Base-by-base conservation (phyloP, 2,888 invertebrate genomes). In the Schrankia costaestrigalis region DNA sequence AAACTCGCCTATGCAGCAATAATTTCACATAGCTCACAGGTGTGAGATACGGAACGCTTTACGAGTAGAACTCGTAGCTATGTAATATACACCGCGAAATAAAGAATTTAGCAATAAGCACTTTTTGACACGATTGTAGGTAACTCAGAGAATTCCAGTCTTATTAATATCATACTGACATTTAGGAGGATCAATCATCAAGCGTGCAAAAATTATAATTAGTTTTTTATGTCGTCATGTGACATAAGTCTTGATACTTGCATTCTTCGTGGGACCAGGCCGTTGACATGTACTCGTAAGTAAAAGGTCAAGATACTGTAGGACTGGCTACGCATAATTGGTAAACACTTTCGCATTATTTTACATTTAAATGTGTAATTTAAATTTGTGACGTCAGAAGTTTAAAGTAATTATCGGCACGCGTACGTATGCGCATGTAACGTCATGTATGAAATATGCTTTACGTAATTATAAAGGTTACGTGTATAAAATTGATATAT, bases 281-380 rank as follows among this genome's bases (percentile, higher is more conserved):
- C 64, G 65, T 73, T 73, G 72, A 77, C 76, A 75, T 63, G 65
- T n/a, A n/a, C n/a, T n/a, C n/a, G n/a, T 47, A 62, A 66, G 45
- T 44, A 51, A 78, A 78, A 79, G 74, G 77, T 78, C 72, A 71
- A 66, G 59, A 63, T 59, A 66, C 51, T 40, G 35, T 9, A 40
- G 44, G 35, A 46, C 49, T 48, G 57, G 37, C 39, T 38, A 48
- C 41, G 50, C 54, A 57, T 71, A 71, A 71, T 70, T 73, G 68
- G 50, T 51, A 48, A 56, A 56, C 45, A 41, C 43, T 48, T 59
- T 46, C 56, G 56, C 58, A 60, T 65, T 66, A 65, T 63, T 64
- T 61, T 59, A 55, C 56, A 51, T 46, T 51, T 60, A 52, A 51
- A 62, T 60, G 58, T 55, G 18, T 21, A 66, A 67, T 71, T 62